phyloP scores from a whole-genome alignment of 2,113 vertebrate species.

The Cottus gobio region DNA sequence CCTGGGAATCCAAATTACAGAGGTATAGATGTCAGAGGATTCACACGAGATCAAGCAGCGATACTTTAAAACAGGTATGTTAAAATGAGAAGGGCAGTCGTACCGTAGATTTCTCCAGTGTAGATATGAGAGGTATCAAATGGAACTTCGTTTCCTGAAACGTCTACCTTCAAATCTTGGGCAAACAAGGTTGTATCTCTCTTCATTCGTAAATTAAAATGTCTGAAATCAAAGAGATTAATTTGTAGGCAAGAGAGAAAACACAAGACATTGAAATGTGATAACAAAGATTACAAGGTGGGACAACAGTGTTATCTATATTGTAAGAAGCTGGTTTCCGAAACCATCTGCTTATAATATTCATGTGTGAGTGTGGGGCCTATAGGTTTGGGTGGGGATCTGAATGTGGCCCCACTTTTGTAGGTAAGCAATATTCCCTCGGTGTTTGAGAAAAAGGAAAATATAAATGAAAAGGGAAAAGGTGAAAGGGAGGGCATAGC shows the following conservation, averaged over 20 bases:
- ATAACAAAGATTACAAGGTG: not conserved
- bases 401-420: conserved; percentile 12
- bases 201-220: conserved; percentile 98
- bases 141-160: conserved; percentile 88
- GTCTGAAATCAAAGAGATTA: conserved; percentile 80
- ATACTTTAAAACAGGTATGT: not conserved
- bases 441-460: conserved; percentile 31
- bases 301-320: not conserved
- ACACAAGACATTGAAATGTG: not conserved
- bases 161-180: conserved; percentile 93
- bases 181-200: conserved; percentile 93
- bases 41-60: not conserved
- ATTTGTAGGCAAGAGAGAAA: not conserved
- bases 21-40: not conserved
- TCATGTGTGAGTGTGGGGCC: conserved; percentile 3
- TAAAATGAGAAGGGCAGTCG: conserved; percentile 51
- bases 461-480: conserved; percentile 43
- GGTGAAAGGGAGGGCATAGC: conserved; percentile 26
- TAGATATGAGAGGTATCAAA: conserved; percentile 99
- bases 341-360: conserved; percentile 18
- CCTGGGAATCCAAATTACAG: conserved; percentile 80
- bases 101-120: conserved; percentile 96
- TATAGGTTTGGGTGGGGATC: conserved; percentile 16
- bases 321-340: not conserved
- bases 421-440: conserved; percentile 23